A percentile compares a stretch with the other conserved stretches of the same genome.
Evolutionary conservation across 2,797 vertebrate species (phyloP).

Genomic region (Otus scops): DNA sequence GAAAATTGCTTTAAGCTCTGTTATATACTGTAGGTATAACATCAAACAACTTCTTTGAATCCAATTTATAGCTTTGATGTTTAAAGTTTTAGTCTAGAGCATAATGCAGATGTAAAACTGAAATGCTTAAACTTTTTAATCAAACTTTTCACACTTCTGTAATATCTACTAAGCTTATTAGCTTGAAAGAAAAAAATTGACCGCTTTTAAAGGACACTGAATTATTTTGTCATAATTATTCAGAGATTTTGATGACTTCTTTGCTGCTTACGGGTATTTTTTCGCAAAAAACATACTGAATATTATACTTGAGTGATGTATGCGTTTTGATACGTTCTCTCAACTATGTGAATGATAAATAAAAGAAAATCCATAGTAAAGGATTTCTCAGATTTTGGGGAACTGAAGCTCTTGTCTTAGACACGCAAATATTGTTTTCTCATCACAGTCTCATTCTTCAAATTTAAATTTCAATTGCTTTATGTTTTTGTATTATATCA

Average conservation of each 20-base stretch:
- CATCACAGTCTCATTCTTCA: background rate
- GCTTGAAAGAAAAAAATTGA: background rate
- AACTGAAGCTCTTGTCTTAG: background rate
- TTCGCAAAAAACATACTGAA: background rate
- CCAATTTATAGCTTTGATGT: conserved; percentile 66
- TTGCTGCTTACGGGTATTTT: background rate
- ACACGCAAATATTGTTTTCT: background rate
- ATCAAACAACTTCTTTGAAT: conserved; percentile 70
- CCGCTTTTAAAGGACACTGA: background rate
- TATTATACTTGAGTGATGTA: background rate
- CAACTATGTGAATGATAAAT: background rate
- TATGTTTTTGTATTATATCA: background rate
- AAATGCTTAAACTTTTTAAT: conserved; percentile 67
- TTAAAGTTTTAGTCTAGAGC: conserved; percentile 59
- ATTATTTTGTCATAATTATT: conserved; percentile 4
- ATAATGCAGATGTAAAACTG: conserved; percentile 51
- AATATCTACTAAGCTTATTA: conserved; percentile 19
- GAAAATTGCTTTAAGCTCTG: conserved; percentile 57
- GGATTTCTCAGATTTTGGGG: background rate
- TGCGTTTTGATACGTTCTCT: background rate
- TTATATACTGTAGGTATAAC: conserved; percentile 43
- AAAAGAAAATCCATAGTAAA: background rate
- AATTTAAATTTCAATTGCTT: background rate
- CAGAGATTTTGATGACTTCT: background rate
- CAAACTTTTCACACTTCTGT: conserved; percentile 13